These are phyloP conservation scores for Antheraea assamensis DNA, from an alignment of 2,888 invertebrate species.

Conservation along the genomic window DNA sequence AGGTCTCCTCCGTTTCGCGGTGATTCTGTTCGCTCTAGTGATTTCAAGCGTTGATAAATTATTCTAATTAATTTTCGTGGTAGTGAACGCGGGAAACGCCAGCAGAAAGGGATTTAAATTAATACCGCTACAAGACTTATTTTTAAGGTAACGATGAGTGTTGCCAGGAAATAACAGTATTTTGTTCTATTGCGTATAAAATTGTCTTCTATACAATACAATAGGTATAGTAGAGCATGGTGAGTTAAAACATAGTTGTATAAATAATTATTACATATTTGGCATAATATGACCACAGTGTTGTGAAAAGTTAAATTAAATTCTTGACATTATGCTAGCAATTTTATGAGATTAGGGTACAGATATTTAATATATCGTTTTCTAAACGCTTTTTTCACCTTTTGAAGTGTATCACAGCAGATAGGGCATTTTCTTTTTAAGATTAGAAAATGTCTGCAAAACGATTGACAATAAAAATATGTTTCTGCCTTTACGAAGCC, in stretches of 20 bases:
- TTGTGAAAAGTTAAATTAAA: too few species aligned
- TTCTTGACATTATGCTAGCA: neutral
- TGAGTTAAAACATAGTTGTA: too few species aligned
- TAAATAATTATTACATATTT: neutral
- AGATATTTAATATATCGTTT: neutral
- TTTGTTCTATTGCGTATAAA: neutral
- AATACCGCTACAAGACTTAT: neutral
- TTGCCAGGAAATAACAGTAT: neutral
- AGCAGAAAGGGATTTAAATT: constrained; percentile 1
- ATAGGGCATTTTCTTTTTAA: too few species aligned
- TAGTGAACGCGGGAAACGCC: constrained; percentile 13
- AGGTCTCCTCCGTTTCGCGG: constrained; percentile 13
- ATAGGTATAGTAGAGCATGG: too few species aligned
- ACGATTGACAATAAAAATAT: too few species aligned
- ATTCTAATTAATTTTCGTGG: constrained; percentile 30
- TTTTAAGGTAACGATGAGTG: neutral
- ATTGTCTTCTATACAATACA: too few species aligned
- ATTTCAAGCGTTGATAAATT: constrained; percentile 26
- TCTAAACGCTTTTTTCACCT: too few species aligned
- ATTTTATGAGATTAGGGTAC: neutral
- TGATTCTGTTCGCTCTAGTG: constrained; percentile 17
- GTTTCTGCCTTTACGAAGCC: too few species aligned
- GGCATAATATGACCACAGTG: too few species aligned
- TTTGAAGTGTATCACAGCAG: too few species aligned
- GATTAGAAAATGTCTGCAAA: too few species aligned